Base-by-base conservation (phyloP, 2,113 vertebrate genomes). In the Alexandromys fortis region DNA sequence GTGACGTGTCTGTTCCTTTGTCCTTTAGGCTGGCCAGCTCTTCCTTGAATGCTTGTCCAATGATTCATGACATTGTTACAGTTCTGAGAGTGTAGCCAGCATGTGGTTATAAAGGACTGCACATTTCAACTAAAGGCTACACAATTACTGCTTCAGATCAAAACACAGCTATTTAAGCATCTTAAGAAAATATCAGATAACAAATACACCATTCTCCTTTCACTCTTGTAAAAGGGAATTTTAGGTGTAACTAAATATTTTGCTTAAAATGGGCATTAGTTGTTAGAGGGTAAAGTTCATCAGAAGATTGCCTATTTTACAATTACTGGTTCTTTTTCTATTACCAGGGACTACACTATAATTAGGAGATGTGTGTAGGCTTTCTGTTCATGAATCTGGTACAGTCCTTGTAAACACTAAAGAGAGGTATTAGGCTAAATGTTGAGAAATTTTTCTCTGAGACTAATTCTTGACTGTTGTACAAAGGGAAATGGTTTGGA, bases 251-350 rank as follows among this genome's bases (percentile, higher is more conserved):
- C 91, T 68, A 81, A 94, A 49, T 4, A 63, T 67, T 90, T 94
- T 96, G 8, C 67, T 97, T 83, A 94, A 45, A 92, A 42, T 52
- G 0, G 45, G 3, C 16, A 30, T 78, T 95, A 93, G 73, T 13
- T 77, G 96, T 95, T 92, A 0, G 2, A 81, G 90, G 65, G n/a
- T 49, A 90, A 95, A 97, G 0, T 91, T 98, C 61, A 81, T 9
- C 83, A 87, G n/a, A 6, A 72, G 73, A 63, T 3, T 58, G 13
- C 5, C 12, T 89, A 47, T 92, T 93, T 93, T 97, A 77, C 6
- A 94, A 96, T 61, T 81, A 24, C 52, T 95, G 90, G 72, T 96
- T 88, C 42, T 77, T 93, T 98, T 97, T 68, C 30, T 83, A 61
- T 65, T 91, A 38, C 72, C n/a, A 92, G 22, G 17, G 21, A 19